Conservation (phyloP, 1,140 invertebrate species). For the Leptopilina boulardi region DNA sequence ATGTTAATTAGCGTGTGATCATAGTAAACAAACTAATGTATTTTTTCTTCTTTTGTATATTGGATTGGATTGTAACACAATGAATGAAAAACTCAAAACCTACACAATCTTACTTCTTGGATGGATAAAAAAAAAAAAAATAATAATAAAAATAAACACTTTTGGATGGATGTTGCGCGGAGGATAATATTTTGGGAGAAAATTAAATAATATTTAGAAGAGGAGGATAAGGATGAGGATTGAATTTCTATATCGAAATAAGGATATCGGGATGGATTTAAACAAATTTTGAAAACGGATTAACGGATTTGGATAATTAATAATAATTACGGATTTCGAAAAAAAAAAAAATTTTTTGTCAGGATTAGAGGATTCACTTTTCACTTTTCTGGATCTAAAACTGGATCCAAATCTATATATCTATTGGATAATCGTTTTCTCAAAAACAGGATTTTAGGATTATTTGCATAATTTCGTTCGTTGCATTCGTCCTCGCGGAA, state of each 20-base stretch:
- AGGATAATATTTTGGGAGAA: slow-evolving; percentile 59
- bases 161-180: slow-evolving; percentile 74
- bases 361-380: neutral
- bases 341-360: neutral
- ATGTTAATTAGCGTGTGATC: slow-evolving; percentile 39
- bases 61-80: slow-evolving; percentile 77
- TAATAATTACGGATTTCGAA: neutral
- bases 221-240: neutral
- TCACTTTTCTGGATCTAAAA: slow-evolving; percentile 10
- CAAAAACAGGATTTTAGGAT: slow-evolving; percentile 10
- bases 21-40: slow-evolving; percentile 73
- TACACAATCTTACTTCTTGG: slow-evolving; percentile 76
- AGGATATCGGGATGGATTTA: slow-evolving; percentile 28
- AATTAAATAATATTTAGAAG: slow-evolving; percentile 33
- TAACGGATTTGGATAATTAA: slow-evolving; percentile 13
- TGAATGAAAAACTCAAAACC: slow-evolving; percentile 77
- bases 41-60: slow-evolving; percentile 78
- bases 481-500: slow-evolving; percentile 23
- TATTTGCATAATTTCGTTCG: neutral
- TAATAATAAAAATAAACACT: slow-evolving; percentile 70
- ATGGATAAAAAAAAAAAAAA: too few species aligned
- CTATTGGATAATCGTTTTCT: neutral
- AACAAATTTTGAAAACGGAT: neutral
- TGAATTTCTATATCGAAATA: neutral
- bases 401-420: neutral